Conservation (phyloP, 2,888 invertebrate species). For the Esperia sulphurella region DNA sequence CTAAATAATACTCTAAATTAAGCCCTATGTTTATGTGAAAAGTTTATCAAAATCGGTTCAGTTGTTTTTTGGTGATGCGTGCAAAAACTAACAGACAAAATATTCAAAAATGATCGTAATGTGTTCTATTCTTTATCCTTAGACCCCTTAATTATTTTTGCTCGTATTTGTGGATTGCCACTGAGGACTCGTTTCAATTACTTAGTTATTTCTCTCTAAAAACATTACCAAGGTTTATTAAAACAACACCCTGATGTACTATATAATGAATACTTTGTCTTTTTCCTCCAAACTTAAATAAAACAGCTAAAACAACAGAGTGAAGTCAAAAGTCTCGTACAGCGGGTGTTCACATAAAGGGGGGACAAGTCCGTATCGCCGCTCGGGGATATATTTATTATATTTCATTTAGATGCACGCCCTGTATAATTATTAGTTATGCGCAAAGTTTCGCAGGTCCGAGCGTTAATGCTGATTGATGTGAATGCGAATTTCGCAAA, state of each 20-base stretch:
- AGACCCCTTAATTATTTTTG: too few relatives aligned
- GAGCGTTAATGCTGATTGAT: constrained; percentile 26
- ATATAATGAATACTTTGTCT: too few relatives aligned
- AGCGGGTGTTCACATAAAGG: constrained; percentile 1
- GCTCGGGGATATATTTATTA: constrained; percentile 26
- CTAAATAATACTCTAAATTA: too few relatives aligned
- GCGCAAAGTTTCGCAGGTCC: constrained; percentile 17
- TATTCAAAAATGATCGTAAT: too few relatives aligned
- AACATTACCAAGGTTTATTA: not conserved
- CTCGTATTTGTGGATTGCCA: too few relatives aligned
- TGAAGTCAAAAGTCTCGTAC: constrained; percentile 1
- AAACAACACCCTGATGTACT: not conserved
- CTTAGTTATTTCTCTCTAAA: not conserved
- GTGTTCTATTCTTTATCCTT: too few relatives aligned
- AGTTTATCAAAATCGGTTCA: too few relatives aligned
- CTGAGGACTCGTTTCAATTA: too few relatives aligned
- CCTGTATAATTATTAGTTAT: constrained; percentile 27
- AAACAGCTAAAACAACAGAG: not conserved
- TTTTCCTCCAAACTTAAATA: not conserved
- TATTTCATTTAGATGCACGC: constrained; percentile 14
- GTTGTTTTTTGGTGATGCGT: too few relatives aligned
- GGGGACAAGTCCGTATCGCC: constrained; percentile 14
- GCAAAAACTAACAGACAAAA: too few relatives aligned
- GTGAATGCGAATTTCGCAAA: constrained; percentile 3
- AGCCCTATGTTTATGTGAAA: too few relatives aligned